phyloP scores from a whole-genome alignment of 2,888 invertebrate genomes.

The Teleiodes luculella region DNA sequence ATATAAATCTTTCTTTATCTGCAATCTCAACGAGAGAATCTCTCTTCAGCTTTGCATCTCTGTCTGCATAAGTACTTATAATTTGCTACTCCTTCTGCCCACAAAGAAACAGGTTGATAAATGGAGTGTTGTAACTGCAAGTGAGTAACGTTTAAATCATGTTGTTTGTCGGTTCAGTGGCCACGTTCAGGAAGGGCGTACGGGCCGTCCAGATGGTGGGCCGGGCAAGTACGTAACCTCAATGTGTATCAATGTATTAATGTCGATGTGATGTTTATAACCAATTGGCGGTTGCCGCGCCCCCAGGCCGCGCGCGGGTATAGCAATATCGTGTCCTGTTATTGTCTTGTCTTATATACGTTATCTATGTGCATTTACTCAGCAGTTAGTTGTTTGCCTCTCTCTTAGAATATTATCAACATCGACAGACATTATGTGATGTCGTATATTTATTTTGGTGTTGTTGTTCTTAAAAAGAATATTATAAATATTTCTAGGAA shows the following conservation, averaged over 20 bases:
- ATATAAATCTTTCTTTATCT: conserved; percentile 25
- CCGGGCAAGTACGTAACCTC: conserved; percentile 96
- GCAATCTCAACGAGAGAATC: conserved; percentile 29
- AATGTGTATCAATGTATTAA: conserved; percentile 60
- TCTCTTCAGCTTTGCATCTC: conserved; percentile 61
- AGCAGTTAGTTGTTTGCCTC: conserved; percentile 76
- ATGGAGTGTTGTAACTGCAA: conserved; percentile 38
- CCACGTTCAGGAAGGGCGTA: conserved; percentile 99
- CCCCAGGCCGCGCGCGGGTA: conserved; percentile 41
- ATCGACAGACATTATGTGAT: conserved; percentile 66
- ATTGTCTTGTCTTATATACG: conserved; percentile 71
- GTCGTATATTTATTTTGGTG: conserved; percentile 71
- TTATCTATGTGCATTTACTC: conserved; percentile 74
- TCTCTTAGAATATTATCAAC: conserved; percentile 68
- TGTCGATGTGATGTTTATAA: conserved; percentile 70
- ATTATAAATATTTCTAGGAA: conserved; percentile 58
- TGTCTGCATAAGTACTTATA: conserved; percentile 51
- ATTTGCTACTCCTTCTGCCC: conserved; percentile 47
- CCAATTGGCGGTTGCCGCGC: conserved; percentile 32
- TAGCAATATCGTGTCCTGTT: conserved; percentile 73
- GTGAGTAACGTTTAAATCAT: conserved; percentile 52
- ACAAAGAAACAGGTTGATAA: conserved; percentile 44
- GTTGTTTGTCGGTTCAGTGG: conserved; percentile 88
- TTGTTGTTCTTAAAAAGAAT: conserved; percentile 62
- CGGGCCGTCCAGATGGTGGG: conserved; percentile 99